Base-by-base conservation (phyloP, 2,888 invertebrate species). In the Nomada hirtipes region DNA sequence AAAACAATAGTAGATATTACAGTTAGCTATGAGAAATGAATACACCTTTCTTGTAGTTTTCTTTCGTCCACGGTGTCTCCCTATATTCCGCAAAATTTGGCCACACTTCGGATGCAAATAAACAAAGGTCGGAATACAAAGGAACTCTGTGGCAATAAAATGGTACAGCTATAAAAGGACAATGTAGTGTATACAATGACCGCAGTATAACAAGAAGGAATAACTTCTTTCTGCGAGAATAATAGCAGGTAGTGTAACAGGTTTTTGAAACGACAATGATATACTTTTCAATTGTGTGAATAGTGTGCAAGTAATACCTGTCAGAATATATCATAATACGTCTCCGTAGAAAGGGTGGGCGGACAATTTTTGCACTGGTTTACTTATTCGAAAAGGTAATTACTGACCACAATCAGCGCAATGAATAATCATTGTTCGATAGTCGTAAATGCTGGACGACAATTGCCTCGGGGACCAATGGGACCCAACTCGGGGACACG, bases 371-470 rank as follows among this genome's bases (percentile, higher is more conserved):
- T 76, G 85, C 61, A 69, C 61, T 76, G 70, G 60, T 60, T 63
- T 76, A 67, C 73, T 70, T 73, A 52, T 44, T 70, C 65, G 70
- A 36, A 82, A 73, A 64, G 60, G 59, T 29, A 60, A 57, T 68
- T 42, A 68, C 20, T n/a, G 67, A 44, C 20, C 59, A 23, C 23
- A 68, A 61, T 53, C 70, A 53, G 59, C 72, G 73, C 85, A 72
- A 83, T 68, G 83, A 85, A 85, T 85, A 85, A 76, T 85, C 76
- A 83, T 85, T 75, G 83, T 78, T 77, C 83, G 73, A 83, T 85
- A 77, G 78, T 80, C 85, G 80, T 85, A 83, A 85, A 85, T 75
- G 74, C 64, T 59, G 73, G 76, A 53, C 71, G 68, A 74, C 70
- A 42, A 82, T 74, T 68, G 68, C 59, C 57, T 65, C 9, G 26